Base-by-base conservation (phyloP, 1,140 invertebrate genomes). In the Cotesia typhae region DNA sequence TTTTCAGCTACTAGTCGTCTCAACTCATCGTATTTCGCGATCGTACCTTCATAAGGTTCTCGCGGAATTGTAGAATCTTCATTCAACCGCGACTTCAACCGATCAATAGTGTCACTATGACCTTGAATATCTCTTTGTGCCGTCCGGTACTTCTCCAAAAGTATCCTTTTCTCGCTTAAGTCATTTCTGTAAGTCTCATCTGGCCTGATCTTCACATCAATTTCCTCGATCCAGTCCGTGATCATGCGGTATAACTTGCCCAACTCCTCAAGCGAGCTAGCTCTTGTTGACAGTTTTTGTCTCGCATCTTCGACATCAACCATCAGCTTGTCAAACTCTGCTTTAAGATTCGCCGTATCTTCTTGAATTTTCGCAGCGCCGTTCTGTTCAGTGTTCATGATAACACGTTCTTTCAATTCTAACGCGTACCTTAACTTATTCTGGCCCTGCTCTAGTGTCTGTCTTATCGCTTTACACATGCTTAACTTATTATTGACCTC, bases 371-470 rank as follows among this genome's bases (percentile, higher is more conserved):
- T 95, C 0, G 90, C 89, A 1, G 92, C 94, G 1, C 96, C 95
- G 74, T 90, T 90, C 74, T 94, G 92, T 85, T 97, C 95, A 0
- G 95, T 97, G 79, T 96, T 96, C 88, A 96, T 92, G 4, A 96
- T 94, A 0, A 97, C 95, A 80, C 94, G 94, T 83, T 97, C 95
- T 83, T 96, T 97, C 0, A 97, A 85, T 79, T 97, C 96, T n/a
- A 95, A 82, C 51, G 94, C 91, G 82, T 97, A 97, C 12, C 94
- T 89, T 5, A 97, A 81, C 82, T 96, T 96, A 78, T 97, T 96
- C 80, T 97, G 95, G 0, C 95, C 95, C 79, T 96, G 94, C 81
- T 97, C 95, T 17, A 97, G 88, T 2, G 92, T 93, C 79, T 95
- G 94, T 12, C 94, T 89, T 41, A 97, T 90, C 10, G 91, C 89